These are phyloP conservation scores for Sakesphorus luctuosus DNA, from an alignment of 2,113 vertebrate genomes.

Conservation along the genomic window DNA sequence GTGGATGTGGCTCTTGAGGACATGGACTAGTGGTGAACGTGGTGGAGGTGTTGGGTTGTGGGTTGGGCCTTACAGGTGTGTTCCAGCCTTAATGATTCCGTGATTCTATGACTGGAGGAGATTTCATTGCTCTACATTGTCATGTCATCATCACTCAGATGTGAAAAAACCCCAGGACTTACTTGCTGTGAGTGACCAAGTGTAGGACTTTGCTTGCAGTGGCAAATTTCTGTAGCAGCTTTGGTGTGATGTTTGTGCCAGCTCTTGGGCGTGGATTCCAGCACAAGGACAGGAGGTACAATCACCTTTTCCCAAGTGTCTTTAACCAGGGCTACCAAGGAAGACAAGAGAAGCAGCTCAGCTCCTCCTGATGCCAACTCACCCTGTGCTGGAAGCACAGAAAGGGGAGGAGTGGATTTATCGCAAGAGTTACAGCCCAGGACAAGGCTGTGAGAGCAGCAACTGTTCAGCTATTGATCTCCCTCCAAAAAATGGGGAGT, in stretches of 20 bases:
- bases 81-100: neutral
- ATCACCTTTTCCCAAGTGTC: neutral
- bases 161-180: neutral
- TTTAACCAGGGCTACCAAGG: neutral
- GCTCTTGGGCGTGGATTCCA: neutral
- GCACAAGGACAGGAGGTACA: neutral
- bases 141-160: neutral
- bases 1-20: neutral
- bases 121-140: neutral
- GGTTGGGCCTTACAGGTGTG: no score
- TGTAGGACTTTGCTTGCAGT: neutral
- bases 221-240: neutral
- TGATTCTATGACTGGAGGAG: neutral
- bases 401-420: neutral
- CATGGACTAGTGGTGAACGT: neutral
- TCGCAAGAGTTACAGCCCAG: neutral
- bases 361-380: neutral
- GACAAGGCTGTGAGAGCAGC: neutral
- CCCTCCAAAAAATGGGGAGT: neutral
- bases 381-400: neutral
- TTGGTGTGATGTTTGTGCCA: neutral
- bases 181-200: neutral
- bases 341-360: neutral
- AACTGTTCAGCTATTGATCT: neutral
- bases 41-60: neutral